Evolutionary conservation across 2,797 vertebrate genomes (phyloP).

Genomic region (Onychomys torridus): DNA sequence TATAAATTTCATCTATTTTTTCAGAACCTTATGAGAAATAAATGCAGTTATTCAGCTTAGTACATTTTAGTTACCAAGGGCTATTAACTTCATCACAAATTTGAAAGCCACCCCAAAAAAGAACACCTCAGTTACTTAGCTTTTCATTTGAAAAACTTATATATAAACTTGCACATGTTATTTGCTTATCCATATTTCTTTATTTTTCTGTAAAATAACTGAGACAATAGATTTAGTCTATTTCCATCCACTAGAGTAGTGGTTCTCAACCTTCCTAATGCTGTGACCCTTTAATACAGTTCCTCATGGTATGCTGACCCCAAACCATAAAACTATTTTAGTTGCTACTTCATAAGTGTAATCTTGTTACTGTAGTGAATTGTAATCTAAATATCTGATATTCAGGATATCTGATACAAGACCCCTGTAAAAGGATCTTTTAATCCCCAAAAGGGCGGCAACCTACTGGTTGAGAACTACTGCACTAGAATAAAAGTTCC

Average conservation of each 20-base stretch:
- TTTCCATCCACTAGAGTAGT: not conserved
- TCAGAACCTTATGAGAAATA: not conserved
- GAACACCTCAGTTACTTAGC: not conserved
- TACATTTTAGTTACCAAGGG: constrained; percentile 19
- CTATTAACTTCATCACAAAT: not conserved
- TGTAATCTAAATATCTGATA: not conserved
- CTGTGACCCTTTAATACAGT: not conserved
- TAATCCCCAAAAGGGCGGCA: too few species aligned
- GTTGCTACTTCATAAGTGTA: too few species aligned
- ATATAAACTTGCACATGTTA: not conserved
- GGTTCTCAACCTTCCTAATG: not conserved
- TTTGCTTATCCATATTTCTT: not conserved
- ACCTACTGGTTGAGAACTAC: not conserved
- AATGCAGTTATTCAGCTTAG: not conserved
- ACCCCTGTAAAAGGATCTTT: not conserved
- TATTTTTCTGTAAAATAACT: not conserved
- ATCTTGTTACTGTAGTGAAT: not conserved
- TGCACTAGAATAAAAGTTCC: not conserved
- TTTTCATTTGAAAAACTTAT: not conserved
- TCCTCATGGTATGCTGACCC: not conserved
- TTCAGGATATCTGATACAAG: not conserved
- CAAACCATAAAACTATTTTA: not conserved
- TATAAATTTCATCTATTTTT: constrained; percentile 4
- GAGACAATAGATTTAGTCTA: not conserved
- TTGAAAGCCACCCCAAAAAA: not conserved